Percentiles rank a stretch among this genome's conserved stretches.
Conservation (phyloP, 2,888 invertebrate species). For the Rhagonycha fulva region DNA sequence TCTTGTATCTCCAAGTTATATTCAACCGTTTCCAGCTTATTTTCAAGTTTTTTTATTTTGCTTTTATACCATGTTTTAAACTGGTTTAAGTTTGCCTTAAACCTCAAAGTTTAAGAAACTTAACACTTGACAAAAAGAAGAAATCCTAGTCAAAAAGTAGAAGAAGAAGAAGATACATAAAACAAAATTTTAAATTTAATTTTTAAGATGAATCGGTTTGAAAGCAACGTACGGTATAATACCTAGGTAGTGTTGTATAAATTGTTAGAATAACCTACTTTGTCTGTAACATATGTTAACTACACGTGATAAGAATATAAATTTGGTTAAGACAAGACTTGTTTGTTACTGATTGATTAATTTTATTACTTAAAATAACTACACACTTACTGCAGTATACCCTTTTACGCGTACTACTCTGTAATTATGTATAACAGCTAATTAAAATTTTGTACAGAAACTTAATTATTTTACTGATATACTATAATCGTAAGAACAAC, state of each 20-base stretch:
- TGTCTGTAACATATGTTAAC: background rate
- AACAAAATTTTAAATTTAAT: background rate
- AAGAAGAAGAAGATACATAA: too few relatives aligned
- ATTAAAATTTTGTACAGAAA: background rate
- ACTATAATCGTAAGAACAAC: background rate
- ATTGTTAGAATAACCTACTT: background rate
- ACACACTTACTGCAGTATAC: background rate
- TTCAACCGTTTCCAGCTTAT: too few relatives aligned
- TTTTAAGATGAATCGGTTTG: background rate
- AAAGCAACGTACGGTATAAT: background rate
- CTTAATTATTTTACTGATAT: background rate
- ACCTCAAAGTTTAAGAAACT: too few relatives aligned
- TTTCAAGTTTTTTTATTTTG: too few relatives aligned
- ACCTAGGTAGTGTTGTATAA: background rate
- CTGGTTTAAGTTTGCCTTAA: too few relatives aligned
- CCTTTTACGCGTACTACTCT: background rate
- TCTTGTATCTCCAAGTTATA: too few relatives aligned
- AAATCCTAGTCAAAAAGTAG: too few relatives aligned
- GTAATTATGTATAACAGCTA: background rate
- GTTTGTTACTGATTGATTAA: background rate
- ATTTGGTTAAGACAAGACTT: background rate
- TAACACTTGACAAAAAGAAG: too few relatives aligned
- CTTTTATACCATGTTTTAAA: too few relatives aligned
- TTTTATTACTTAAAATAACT: background rate
- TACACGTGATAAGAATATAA: background rate